Evolutionary conservation across 2,113 vertebrate genomes (phyloP), one percentile per base, ranked within the genome.

Genomic region (Columba livia): DNA sequence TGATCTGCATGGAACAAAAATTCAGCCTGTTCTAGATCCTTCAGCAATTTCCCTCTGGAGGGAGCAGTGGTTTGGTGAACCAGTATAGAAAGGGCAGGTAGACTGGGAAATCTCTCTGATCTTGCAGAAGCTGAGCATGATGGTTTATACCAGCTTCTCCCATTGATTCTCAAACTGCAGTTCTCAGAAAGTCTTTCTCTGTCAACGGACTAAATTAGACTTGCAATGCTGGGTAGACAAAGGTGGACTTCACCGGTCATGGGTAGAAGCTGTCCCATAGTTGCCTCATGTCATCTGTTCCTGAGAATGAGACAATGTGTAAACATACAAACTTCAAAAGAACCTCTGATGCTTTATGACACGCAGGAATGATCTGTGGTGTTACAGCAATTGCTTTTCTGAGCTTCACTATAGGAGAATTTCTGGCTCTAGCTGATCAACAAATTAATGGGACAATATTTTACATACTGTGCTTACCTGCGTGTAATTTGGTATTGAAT

Each of bases 211-310:
- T 48, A 28, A 88, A 88, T 1, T 16, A 24, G 42, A 71, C 15
- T 38, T 70, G 14, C 25, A 53, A 5, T 64, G 24, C 10, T 1
- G 8, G 14, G 11, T 16, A 53, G 32, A 58, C 28, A 57, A 64
- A 86, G 38, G 25, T n/a, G 10, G 12, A 3, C 14, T 70, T 79
- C 48, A 29, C 13, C 0, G 0, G 25, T 54, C 51, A 38, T 13
- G 12, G 51, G 10, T 20, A 47, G 40, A 72, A 79, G 60, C 40
- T 54, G 11, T 2, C 12, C 24, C 36, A 34, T 10, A 54, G 11
- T 34, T 94, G 64, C 4, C 17, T 84, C 3, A 2, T 24, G 29
- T 75, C 3, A 48, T 26, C 26, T 89, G 3, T 36, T 81, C 50
- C 60, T 58, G 53, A 71, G 38, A 85, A 28, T 29, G 28, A 74